A percentile compares a stretch with the other conserved stretches of the same genome.
Evolutionary conservation across 2,113 vertebrate genomes (phyloP).

Genomic region (Eudyptes chrysolophus): DNA sequence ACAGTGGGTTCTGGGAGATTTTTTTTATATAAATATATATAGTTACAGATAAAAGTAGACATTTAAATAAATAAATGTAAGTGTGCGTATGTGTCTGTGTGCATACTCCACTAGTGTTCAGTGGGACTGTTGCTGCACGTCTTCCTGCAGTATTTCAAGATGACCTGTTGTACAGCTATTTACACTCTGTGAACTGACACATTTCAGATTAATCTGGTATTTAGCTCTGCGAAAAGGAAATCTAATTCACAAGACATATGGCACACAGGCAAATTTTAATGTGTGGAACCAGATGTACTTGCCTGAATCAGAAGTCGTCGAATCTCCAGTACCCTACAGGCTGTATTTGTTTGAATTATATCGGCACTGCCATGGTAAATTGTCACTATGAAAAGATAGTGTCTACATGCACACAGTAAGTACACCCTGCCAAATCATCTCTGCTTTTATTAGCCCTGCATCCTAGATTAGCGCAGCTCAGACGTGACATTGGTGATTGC

Average conservation of each 20-base stretch:
- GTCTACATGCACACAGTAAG: not conserved
- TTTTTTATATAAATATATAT: not conserved
- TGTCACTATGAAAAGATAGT: not conserved
- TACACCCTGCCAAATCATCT: not conserved
- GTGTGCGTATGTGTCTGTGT: not conserved
- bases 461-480: not conserved
- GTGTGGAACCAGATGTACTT: not conserved
- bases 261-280: not conserved
- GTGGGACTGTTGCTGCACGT: not conserved
- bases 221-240: not conserved
- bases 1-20: not conserved
- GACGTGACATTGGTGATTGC: not conserved
- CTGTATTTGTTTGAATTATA: not conserved
- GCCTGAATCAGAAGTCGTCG: not conserved
- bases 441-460: not conserved
- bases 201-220: not conserved
- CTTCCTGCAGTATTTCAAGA: not conserved
- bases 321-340: not conserved
- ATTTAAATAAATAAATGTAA: not conserved
- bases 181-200: not conserved
- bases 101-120: not conserved
- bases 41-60: not conserved
- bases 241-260: not conserved
- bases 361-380: not conserved
- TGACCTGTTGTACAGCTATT: not conserved